These are phyloP conservation scores for Whitmania pigra DNA, from an alignment of 1,140 invertebrate genomes.

Conservation along the genomic window DNA sequence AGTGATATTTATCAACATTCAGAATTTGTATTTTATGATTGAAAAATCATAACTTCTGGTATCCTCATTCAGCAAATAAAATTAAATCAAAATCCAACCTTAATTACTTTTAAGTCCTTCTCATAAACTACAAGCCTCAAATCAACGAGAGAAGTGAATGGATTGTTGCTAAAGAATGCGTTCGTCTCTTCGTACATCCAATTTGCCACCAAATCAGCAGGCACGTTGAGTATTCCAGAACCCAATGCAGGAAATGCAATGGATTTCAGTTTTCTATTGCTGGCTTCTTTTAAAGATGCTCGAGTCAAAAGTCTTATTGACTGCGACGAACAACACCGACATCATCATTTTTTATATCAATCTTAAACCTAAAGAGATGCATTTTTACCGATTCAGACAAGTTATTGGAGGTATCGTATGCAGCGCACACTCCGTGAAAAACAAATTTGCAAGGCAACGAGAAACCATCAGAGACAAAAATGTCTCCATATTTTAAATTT, in stretches of 20 bases:
- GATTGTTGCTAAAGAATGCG: slow-evolving; percentile 25
- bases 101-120: slow-evolving; percentile 23
- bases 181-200: slow-evolving; percentile 27
- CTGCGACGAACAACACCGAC: slow-evolving; percentile 20
- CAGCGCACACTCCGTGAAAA: slow-evolving; percentile 9
- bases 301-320: slow-evolving; percentile 24
- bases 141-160: slow-evolving; percentile 23
- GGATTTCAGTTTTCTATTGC: slow-evolving; percentile 19
- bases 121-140: slow-evolving; percentile 31
- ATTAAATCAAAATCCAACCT: background rate
- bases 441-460: slow-evolving; percentile 13
- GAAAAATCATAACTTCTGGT: too few relatives aligned
- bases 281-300: slow-evolving; percentile 25
- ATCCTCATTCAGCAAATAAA: too few relatives aligned
- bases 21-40: too few relatives aligned
- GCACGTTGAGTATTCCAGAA: slow-evolving; percentile 29
- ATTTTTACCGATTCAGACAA: background rate
- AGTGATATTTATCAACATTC: too few relatives aligned
- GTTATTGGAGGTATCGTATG: background rate
- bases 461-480: slow-evolving; percentile 15
- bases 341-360: background rate
- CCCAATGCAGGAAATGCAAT: slow-evolving; percentile 31
- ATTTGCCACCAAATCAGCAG: slow-evolving; percentile 27
- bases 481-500: background rate
- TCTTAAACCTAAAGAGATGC: background rate